phyloP scores from a whole-genome alignment of 2,888 invertebrate genomes.

The Pseudococcus viburni region DNA sequence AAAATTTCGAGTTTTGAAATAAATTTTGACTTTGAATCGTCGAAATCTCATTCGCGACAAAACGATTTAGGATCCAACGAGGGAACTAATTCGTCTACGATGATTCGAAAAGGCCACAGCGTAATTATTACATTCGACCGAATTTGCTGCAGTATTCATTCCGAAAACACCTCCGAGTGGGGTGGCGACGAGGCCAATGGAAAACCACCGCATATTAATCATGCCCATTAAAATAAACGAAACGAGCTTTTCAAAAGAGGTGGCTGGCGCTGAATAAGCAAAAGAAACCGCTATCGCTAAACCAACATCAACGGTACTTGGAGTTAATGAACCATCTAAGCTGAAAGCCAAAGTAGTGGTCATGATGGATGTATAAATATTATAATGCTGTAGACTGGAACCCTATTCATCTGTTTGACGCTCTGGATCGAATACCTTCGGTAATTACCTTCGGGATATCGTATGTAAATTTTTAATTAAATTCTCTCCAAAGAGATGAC shows the following conservation, averaged over 20 bases:
- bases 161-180: neutral
- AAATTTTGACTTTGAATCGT: neutral
- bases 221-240: constrained; percentile 8
- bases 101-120: neutral
- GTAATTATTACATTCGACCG: neutral
- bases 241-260: constrained; percentile 20
- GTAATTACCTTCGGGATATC: neutral
- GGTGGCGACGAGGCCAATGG: neutral
- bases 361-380: constrained; percentile 35
- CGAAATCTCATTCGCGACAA: neutral
- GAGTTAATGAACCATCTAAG: constrained; percentile 35
- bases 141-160: neutral
- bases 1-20: too few species aligned
- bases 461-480: neutral
- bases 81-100: neutral
- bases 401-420: neutral
- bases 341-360: neutral
- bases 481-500: neutral
- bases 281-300: constrained; percentile 25
- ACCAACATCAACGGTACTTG: neutral
- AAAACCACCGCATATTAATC: constrained; percentile 3
- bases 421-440: neutral
- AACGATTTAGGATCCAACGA: neutral
- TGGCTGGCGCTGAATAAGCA: neutral
- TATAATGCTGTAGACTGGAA: neutral